Base-by-base conservation (phyloP, 2,113 vertebrate species). In the Microtus montanus region DNA sequence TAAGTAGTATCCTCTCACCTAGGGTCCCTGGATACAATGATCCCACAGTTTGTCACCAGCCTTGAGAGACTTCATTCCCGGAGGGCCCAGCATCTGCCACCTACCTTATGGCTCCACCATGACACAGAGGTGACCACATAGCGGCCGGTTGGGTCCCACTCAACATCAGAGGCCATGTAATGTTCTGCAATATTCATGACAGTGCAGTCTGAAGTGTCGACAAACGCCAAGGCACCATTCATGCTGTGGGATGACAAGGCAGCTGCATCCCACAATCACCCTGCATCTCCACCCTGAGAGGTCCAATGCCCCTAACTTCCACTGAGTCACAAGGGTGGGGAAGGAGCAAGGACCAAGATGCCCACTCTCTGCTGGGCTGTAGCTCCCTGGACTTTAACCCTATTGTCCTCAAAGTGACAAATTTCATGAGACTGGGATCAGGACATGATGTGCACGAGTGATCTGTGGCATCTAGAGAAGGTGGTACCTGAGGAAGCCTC, bases 161-260 rank as follows among this genome's bases (percentile, higher is more conserved):
- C 99, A 17, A 99, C 99, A 0, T 99, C 99, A 0, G 99, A 99
- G 54, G 99, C 99, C 97, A 99, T 99, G 97, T 99, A 99, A 96
- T 99, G 99, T 93, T 99, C 99, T 0, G 99, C 99, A 28, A 99
- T 99, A 97, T 99, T 99, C 99, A 99, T 99, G 98, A 99, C 98
- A 33, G 99, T 99, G 97, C 99, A 99, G 98, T 99, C 99, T 0
- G 99, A 99, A 0, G 99, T 99, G 98, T 99, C 99, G 9, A 99
- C 99, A 86, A 99, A 99, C 0, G 99, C 99, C 78, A 99, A 98
- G 94, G 99, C 99, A 74, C 99, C 99, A 0, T 99, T 99, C 99
- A 99, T 99, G 97, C 99, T 99, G 98, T 9, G 86, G 94, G 38
- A 92, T 30, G 33, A 83, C 70, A 85, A 9, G 41, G 13, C 22